Percentiles rank a stretch among this genome's conserved stretches.
phyloP scores from a whole-genome alignment of 2,888 invertebrate genomes.

The Hyalella azteca region DNA sequence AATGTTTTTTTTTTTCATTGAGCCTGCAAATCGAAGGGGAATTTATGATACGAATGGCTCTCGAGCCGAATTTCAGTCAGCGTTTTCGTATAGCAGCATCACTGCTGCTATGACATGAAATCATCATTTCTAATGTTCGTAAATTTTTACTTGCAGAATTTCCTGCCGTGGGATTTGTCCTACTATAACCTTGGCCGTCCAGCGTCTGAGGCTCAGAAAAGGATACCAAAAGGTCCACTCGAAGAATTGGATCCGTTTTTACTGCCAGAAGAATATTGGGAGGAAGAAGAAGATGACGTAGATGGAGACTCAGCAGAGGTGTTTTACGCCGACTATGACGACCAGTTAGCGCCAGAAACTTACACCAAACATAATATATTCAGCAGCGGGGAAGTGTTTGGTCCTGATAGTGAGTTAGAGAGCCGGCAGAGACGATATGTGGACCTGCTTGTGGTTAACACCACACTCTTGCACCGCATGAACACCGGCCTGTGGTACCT shows the following conservation, averaged over 20 bases:
- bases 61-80: too few relatives aligned
- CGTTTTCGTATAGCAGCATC: background rate
- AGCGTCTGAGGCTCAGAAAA: background rate
- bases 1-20: too few relatives aligned
- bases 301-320: conserved; percentile 1
- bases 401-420: background rate
- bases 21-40: too few relatives aligned
- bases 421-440: conserved; percentile 32
- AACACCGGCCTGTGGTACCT: conserved; percentile 61
- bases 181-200: conserved; percentile 10
- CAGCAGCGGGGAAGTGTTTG: conserved; percentile 14
- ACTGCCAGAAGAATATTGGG: conserved; percentile 33
- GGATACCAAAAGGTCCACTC: background rate
- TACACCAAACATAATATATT: background rate
- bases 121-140: background rate
- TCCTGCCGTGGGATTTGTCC: conserved; percentile 16
- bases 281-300: conserved; percentile 11
- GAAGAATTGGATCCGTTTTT: background rate
- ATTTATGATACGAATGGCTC: too few relatives aligned
- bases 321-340: conserved; percentile 11
- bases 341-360: background rate
- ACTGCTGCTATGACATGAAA: background rate
- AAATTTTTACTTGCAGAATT: conserved; percentile 22
- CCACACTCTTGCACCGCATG: conserved; percentile 58
- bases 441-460: conserved; percentile 44